Base-by-base conservation (phyloP, 1,140 invertebrate genomes). In the Araneus ventricosus region DNA sequence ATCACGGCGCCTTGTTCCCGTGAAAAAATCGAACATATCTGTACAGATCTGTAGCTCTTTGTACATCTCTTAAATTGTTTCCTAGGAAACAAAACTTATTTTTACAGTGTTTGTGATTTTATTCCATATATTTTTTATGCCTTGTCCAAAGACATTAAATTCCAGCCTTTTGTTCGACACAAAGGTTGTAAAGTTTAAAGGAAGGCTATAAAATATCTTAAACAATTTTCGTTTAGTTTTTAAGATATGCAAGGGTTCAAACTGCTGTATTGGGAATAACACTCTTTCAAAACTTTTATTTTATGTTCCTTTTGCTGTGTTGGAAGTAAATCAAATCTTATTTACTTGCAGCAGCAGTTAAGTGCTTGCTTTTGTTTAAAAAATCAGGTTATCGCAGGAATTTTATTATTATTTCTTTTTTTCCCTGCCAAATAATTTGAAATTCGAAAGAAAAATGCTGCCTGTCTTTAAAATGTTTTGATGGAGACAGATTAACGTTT, bases 311-410 rank as follows among this genome's bases (percentile, higher is more conserved):
- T 45, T 41, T 27, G 20, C 30, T n/a, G 1, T 6, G n/a, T 45
- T 27, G 27, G 17, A 6, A 79, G 34, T 75, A 75, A 75, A 75
- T 75, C 70, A 75, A 75, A 75, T 75, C 30, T 75, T 75, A 75
- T 75, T 75, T 75, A 75, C 7, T 75, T 6, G 30, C 30, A 4
- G 3, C 27, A 30, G 20, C 34, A 75, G 70, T 75, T 37, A 75
- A 75, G 30, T 4, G 30, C 70, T 5, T 14, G 20, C 30, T 80
- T 80, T 41, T 24, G 22, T 80, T 52, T 17, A 52, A 52, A 52
- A 52, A 52, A 52, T 52, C 10, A 52, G 17, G 10, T 17, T 52
- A 14, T 14, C 2, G 45, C 10, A 17, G 45, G 2, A 52, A 52
- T 52, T 52, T 52, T 52, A 14, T 52, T n/a, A n/a, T n/a, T n/a